Percentiles rank a stretch among this genome's conserved stretches.
phyloP scores from a whole-genome alignment of 2,113 vertebrate genomes.

The Urocitellus parryii region DNA sequence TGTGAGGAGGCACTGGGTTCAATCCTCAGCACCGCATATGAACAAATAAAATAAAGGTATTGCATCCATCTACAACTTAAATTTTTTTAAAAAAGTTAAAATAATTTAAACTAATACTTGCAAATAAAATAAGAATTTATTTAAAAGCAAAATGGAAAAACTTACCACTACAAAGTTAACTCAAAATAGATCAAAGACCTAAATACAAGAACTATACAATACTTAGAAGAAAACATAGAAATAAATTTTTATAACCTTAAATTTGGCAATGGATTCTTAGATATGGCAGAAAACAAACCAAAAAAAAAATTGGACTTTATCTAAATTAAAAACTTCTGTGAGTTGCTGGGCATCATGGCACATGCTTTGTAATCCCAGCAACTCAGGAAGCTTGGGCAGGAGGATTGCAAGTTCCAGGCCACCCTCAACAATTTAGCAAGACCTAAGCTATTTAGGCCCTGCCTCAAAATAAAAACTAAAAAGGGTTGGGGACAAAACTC shows the following conservation, averaged over 20 bases:
- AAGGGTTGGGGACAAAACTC: too few species aligned
- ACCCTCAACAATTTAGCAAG: too few species aligned
- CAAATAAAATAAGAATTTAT: slow-evolving; percentile 19
- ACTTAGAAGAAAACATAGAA: slow-evolving; percentile 30
- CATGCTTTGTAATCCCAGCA: too few species aligned
- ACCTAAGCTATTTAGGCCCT: too few species aligned
- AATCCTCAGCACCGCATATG: too few species aligned
- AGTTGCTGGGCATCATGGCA: too few species aligned
- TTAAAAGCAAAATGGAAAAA: slow-evolving; percentile 32
- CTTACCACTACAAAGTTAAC: slow-evolving; percentile 26
- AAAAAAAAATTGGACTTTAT: slow-evolving; percentile 32
- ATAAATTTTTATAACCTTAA: not conserved
- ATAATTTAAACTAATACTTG: slow-evolving; percentile 9
- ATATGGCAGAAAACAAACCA: slow-evolving; percentile 1
- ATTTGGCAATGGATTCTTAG: slow-evolving; percentile 25
- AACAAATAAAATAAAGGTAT: too few species aligned
- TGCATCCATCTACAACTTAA: too few species aligned
- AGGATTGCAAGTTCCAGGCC: too few species aligned
- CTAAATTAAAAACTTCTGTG: not conserved
- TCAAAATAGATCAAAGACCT: slow-evolving; percentile 58
- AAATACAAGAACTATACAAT: slow-evolving; percentile 49
- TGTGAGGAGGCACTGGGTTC: too few species aligned
- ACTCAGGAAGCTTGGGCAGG: too few species aligned
- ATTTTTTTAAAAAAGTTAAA: not conserved
- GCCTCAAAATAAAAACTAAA: too few species aligned